phyloP scores from a whole-genome alignment of 1,140 invertebrate genomes.

The Sinonovacula constricta region DNA sequence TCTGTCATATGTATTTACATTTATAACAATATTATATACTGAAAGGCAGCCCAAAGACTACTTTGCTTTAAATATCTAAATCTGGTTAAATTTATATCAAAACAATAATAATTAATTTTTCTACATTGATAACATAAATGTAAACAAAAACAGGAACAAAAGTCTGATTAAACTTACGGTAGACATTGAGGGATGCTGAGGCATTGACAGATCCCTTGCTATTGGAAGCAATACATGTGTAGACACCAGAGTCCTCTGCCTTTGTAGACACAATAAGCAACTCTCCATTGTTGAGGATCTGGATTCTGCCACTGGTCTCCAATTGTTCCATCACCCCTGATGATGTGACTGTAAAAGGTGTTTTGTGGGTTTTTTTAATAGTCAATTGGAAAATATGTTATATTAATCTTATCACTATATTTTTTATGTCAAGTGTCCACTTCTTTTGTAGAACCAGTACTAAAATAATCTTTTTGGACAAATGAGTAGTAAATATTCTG shows the following conservation, averaged over 20 bases:
- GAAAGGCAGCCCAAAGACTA: too few species aligned
- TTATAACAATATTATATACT: too few species aligned
- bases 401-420: not conserved
- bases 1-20: too few species aligned
- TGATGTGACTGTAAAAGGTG: conserved; percentile 29
- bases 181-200: conserved; percentile 88
- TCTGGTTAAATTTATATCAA: too few species aligned
- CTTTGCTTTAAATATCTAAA: too few species aligned
- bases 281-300: conserved; percentile 91
- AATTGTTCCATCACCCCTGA: conserved; percentile 42
- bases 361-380: too few species aligned
- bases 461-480: not conserved
- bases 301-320: conserved; percentile 83
- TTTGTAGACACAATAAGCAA: conserved; percentile 90
- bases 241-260: conserved; percentile 88
- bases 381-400: not conserved
- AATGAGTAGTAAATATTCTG: too few species aligned
- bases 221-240: conserved; percentile 92
- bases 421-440: not conserved
- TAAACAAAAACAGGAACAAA: too few species aligned
- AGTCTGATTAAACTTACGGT: conserved; percentile 86
- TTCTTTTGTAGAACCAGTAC: too few species aligned
- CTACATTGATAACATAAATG: too few species aligned
- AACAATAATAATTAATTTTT: too few species aligned
- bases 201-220: conserved; percentile 91